Percentiles rank a stretch among this genome's conserved stretches.
These are phyloP conservation scores for Bufo gargarizans DNA, from an alignment of 2,113 vertebrate species.

Conservation along the genomic window DNA sequence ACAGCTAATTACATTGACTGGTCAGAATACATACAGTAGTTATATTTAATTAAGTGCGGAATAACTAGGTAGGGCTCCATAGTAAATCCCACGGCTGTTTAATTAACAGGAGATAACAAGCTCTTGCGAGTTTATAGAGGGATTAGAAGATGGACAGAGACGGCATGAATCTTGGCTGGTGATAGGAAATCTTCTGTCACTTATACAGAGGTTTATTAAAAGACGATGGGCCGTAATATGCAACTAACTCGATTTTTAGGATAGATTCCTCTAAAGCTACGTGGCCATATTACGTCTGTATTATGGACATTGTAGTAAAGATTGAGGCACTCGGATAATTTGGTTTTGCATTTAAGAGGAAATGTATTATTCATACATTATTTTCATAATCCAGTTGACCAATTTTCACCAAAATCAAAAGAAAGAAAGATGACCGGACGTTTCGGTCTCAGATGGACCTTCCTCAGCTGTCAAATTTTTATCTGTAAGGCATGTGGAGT, in stretches of 20 bases:
- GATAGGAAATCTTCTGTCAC: neutral
- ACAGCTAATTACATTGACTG: constrained; percentile 46
- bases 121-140: constrained; percentile 20
- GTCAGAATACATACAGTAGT: constrained; percentile 50
- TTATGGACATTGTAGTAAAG: too few species aligned
- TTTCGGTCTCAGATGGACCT: too few species aligned
- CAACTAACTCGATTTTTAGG: neutral
- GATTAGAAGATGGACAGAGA: constrained; percentile 5
- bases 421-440: too few species aligned
- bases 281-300: neutral
- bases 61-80: constrained; percentile 43
- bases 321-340: too few species aligned
- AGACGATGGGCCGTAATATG: neutral
- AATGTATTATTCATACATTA: too few species aligned
- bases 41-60: constrained; percentile 48
- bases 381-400: too few species aligned
- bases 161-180: neutral
- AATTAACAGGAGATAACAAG: constrained; percentile 50
- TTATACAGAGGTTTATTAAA: neutral
- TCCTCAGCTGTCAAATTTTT: too few species aligned
- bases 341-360: too few species aligned
- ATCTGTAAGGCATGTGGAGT: too few species aligned
- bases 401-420: too few species aligned
- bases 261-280: neutral
- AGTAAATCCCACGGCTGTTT: constrained; percentile 27